Evolutionary conservation across 2,888 invertebrate species (phyloP), one percentile per base, ranked within the genome.

Genomic region (Drosophila prolongata): DNA sequence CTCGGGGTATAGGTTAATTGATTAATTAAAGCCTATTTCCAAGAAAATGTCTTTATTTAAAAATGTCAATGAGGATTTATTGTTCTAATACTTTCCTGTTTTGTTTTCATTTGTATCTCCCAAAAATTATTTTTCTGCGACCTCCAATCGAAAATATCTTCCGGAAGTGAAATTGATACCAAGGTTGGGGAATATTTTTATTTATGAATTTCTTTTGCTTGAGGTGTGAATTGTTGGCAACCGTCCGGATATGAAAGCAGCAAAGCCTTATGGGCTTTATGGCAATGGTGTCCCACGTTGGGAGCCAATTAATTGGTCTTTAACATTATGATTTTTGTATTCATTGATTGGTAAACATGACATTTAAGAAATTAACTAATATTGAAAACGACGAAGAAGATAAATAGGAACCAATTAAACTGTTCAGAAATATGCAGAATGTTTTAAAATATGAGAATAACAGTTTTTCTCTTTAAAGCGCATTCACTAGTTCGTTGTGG

Each of bases 391-490:
- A 0, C 24, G 0, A 24, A 24, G 24, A 24, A 4, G 24, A 24
- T 24, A 24, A 24, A 0, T 24, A 4, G 24, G 5, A 24, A 24
- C 24, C 3, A 24, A 24, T 24, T 24, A 24, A 24, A 24, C 24
- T 24, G 24, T 24, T 24, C 24, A 24, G 24, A 24, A 24, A 4
- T 4, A 24, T 4, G 4, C 0, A 24, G 24, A 3, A 24, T 24
- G 3, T 24, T 24, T 24, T 24, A 24, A 4, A 24, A 24, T 24
- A 24, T 24, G 24, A 24, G 24, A 24, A 24, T 24, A 24, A 0
- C 24, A 2, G 6, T 10, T 38, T 19, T 34, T 54, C 13, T 9
- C n/a, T 3, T 35, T 42, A 61, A 34, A 71, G 72, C 14, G 61
- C 42, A 55, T 40, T 40, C 37, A 2, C 19, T 16, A 30, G 46